Conservation (phyloP, 1,140 invertebrate species). For the Musca vetustissima region DNA sequence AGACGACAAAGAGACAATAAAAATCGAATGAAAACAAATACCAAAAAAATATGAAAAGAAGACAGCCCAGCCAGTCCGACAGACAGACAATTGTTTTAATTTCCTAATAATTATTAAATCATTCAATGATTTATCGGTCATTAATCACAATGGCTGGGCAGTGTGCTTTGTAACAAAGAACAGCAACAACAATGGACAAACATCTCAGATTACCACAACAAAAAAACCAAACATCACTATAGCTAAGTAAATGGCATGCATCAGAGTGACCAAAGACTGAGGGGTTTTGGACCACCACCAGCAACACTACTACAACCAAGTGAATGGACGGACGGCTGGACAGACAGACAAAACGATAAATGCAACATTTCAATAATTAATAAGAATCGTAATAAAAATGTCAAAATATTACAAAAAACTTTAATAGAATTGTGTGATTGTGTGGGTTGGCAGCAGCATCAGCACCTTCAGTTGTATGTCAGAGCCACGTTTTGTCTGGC, state of each 20-base stretch:
- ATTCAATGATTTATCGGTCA: conserved; percentile 14
- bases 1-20: too few species aligned
- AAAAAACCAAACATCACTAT: too few species aligned
- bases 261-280: too few species aligned
- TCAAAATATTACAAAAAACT: conserved; percentile 19
- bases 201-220: background rate
- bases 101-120: conserved; percentile 13
- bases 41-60: too few species aligned
- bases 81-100: conserved; percentile 2
- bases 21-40: too few species aligned
- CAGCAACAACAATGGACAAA: background rate
- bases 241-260: too few species aligned
- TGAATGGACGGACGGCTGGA: too few species aligned
- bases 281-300: background rate
- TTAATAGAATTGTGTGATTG: too few species aligned
- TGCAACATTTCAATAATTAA: conserved; percentile 7
- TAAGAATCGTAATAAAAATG: conserved; percentile 19
- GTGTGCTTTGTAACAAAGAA: too few species aligned
- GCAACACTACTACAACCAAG: background rate
- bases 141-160: background rate
- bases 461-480: background rate
- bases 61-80: too few species aligned
- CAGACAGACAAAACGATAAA: too few species aligned
- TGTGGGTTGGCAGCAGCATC: conserved; percentile 7
- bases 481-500: too few species aligned